A percentile compares a stretch with the other conserved stretches of the same genome.
phyloP scores from a whole-genome alignment of 2,113 vertebrate genomes.

The Pteropus alecto region DNA sequence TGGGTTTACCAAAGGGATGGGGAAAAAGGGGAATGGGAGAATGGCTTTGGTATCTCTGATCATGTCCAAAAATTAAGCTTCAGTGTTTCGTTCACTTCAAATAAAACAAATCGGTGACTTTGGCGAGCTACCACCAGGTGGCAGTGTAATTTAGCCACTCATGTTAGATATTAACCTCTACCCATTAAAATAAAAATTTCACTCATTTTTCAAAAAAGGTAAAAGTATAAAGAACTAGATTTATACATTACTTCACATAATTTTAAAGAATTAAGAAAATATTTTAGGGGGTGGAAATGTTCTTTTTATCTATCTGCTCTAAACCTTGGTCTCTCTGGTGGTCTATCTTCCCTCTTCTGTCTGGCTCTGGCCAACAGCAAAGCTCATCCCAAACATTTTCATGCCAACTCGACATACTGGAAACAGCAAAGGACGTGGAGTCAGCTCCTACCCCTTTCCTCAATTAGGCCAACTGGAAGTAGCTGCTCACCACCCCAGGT shows the following conservation, averaged over 20 bases:
- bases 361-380: neutral
- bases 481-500: neutral
- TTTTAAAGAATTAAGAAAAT: neutral
- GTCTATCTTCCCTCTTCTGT: neutral
- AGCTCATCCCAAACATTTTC: neutral
- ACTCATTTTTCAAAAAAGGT: neutral
- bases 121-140: conserved; percentile 51
- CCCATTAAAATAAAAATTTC: neutral
- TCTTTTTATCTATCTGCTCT: neutral
- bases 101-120: neutral
- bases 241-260: neutral
- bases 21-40: neutral
- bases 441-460: neutral
- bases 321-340: neutral
- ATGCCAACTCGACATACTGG: neutral
- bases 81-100: neutral
- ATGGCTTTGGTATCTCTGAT: neutral
- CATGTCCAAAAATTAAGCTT: neutral
- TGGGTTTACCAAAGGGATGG: neutral
- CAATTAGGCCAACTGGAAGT: neutral
- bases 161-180: neutral
- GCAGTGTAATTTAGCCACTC: neutral
- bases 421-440: neutral
- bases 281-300: neutral
- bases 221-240: neutral